Evolutionary conservation across 2,113 vertebrate genomes (phyloP).

Genomic region (Solenodon paradoxus): DNA sequence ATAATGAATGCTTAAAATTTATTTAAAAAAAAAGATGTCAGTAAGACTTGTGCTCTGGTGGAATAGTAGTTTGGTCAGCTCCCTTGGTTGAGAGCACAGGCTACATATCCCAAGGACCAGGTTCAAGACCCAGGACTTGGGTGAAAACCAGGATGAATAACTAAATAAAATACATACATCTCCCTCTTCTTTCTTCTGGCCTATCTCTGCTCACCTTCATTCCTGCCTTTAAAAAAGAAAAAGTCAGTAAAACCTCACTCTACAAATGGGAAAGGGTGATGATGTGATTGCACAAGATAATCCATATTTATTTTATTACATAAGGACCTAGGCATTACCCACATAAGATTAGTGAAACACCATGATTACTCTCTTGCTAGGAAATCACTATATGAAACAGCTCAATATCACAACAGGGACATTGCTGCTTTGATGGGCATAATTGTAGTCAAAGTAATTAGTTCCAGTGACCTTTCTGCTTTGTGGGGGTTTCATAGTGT

Average conservation of each 20-base stretch:
- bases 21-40: conserved; percentile 22
- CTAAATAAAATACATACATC: too few relatives aligned
- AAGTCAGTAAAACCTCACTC: neutral
- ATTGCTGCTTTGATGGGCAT: neutral
- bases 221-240: too few relatives aligned
- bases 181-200: too few relatives aligned
- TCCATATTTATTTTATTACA: conserved; percentile 46
- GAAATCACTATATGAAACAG: conserved; percentile 21
- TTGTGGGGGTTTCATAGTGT: neutral
- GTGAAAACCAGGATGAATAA: too few relatives aligned
- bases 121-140: too few relatives aligned
- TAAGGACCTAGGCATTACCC: conserved; percentile 23
- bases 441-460: conserved; percentile 47
- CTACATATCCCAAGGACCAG: too few relatives aligned
- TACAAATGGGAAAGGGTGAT: neutral
- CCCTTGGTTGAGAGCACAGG: too few relatives aligned
- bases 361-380: conserved; percentile 20
- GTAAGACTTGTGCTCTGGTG: neutral
- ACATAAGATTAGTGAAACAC: conserved; percentile 17
- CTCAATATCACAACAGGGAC: conserved; percentile 29
- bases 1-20: neutral
- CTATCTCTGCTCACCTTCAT: too few relatives aligned
- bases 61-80: too few relatives aligned
- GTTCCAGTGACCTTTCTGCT: neutral
- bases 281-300: neutral